A percentile compares a stretch with the other conserved stretches of the same genome.
Conservation (phyloP, 2,113 vertebrate species). For the Onychorhynchus coronatus region DNA sequence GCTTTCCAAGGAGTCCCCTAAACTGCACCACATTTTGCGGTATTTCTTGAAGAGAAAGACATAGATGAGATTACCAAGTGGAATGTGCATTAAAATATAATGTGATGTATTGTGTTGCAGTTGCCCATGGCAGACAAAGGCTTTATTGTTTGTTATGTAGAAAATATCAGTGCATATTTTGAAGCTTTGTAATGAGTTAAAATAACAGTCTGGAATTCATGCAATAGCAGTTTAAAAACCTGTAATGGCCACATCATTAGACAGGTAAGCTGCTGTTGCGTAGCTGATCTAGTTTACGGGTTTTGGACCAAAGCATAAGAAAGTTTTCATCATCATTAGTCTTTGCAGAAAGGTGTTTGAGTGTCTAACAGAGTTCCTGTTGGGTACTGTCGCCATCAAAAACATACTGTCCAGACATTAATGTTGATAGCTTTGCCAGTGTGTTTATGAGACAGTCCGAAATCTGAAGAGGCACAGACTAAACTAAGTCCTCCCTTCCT, state of each 20-base stretch:
- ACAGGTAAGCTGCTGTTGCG: not conserved
- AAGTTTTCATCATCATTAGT: not conserved
- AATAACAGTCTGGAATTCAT: not conserved
- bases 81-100: not conserved
- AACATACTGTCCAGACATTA: slow-evolving; percentile 14
- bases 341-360: not conserved
- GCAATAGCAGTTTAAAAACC: not conserved
- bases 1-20: not conserved
- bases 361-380: slow-evolving; percentile 17
- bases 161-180: not conserved
- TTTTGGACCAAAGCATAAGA: not conserved
- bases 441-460: slow-evolving; percentile 50
- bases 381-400: not conserved
- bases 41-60: not conserved
- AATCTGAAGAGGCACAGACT: slow-evolving; percentile 35
- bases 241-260: not conserved
- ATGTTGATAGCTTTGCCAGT: slow-evolving; percentile 20
- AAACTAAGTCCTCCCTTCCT: slow-evolving; percentile 32
- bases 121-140: not conserved
- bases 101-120: not conserved
- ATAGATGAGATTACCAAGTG: not conserved
- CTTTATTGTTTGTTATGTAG: not conserved
- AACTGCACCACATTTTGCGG: not conserved
- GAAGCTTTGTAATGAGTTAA: not conserved
- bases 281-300: not conserved